A percentile compares a stretch with the other conserved stretches of the same genome.
Conservation (phyloP, 2,113 vertebrate species). For the Tamias sibiricus region DNA sequence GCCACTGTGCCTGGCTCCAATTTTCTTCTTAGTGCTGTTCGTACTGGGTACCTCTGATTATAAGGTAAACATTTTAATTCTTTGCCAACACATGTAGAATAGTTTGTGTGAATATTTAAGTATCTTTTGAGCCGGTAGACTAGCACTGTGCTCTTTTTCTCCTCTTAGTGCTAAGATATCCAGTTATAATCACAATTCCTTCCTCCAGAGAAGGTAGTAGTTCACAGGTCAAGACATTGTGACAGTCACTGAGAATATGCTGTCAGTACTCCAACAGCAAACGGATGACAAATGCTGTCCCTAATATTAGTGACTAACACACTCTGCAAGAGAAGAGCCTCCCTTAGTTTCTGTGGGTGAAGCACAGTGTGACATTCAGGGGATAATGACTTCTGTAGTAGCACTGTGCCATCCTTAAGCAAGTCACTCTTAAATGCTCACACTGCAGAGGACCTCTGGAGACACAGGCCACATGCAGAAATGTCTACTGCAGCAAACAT, state of each 20-base stretch:
- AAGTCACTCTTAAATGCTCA: background rate
- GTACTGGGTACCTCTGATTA: background rate
- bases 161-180: background rate
- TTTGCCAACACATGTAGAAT: background rate
- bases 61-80: background rate
- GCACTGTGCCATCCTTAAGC: background rate
- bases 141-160: background rate
- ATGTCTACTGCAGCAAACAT: background rate
- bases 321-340: background rate
- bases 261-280: background rate
- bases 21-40: background rate
- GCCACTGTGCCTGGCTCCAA: too few relatives aligned
- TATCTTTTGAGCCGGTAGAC: background rate
- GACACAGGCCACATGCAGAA: background rate
- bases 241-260: background rate
- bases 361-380: background rate
- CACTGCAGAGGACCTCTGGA: background rate
- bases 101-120: background rate
- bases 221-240: constrained; percentile 24
- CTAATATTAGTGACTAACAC: background rate
- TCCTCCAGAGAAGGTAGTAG: background rate
- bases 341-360: background rate
- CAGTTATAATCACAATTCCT: background rate
- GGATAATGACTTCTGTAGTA: background rate
- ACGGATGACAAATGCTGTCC: background rate